phyloP scores from a whole-genome alignment of 37 sponge, comb jelly and placozoan genomes.

The Mnemiopsis leidyi region DNA sequence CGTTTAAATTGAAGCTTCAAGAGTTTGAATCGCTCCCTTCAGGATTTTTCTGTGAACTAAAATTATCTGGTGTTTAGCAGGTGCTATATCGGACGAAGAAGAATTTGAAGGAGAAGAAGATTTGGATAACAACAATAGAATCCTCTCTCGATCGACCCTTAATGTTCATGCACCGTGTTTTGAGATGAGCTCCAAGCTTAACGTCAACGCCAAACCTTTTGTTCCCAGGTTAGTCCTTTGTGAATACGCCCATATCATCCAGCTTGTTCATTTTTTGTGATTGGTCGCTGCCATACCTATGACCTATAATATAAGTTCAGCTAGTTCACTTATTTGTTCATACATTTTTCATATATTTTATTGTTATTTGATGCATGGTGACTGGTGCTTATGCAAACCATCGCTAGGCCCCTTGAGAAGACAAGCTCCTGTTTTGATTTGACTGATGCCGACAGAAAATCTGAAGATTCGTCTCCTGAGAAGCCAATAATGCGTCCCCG shows the following conservation, averaged over 20 bases:
- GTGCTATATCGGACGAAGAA: not conserved
- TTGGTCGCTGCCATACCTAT: no score
- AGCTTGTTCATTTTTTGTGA: no score
- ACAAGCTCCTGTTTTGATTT: not conserved
- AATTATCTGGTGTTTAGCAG: no score
- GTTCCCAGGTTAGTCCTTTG: not conserved
- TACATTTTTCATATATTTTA: no score
- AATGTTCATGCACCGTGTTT: constrained; percentile 3
- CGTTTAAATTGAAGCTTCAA: no score
- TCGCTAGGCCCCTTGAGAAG: not conserved
- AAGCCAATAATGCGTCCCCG: not conserved
- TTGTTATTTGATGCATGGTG: no score
- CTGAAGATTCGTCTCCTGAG: not conserved
- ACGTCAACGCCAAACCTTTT: not conserved
- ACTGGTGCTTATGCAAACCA: no score
- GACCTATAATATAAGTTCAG: no score
- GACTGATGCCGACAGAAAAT: not conserved
- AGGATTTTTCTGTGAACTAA: no score
- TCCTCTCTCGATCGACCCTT: not conserved
- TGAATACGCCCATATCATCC: not conserved
- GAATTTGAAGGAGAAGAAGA: not conserved
- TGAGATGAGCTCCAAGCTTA: not conserved
- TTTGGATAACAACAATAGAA: not conserved
- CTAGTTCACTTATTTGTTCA: no score
- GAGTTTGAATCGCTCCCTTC: no score